These are phyloP conservation scores for Horisme vitalbata DNA, from an alignment of 2,888 invertebrate genomes.

Conservation along the genomic window DNA sequence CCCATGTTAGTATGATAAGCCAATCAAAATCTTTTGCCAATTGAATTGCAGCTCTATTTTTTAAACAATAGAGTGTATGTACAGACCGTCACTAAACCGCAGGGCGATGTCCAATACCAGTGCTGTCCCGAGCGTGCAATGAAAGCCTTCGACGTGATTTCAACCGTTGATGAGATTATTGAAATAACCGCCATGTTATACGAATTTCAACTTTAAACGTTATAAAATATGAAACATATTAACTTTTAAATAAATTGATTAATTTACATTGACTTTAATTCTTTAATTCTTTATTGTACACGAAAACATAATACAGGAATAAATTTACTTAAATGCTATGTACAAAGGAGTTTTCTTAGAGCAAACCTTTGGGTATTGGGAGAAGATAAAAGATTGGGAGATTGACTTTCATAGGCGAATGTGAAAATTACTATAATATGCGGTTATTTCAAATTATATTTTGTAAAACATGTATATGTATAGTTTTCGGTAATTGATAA, in stretches of 20 bases:
- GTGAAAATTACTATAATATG: neutral
- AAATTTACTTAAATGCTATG: no score
- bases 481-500: neutral
- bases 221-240: no score
- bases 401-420: no score
- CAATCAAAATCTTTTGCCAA: slow-evolving; percentile 21
- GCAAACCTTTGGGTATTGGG: no score
- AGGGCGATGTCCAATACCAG: slow-evolving; percentile 49
- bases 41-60: slow-evolving; percentile 30
- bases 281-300: no score
- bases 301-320: no score
- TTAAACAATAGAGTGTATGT: slow-evolving; percentile 36
- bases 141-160: slow-evolving; percentile 51
- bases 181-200: slow-evolving; percentile 7
- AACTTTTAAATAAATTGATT: no score
- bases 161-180: slow-evolving; percentile 15
- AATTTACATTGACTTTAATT: no score
- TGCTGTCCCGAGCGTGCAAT: slow-evolving; percentile 55
- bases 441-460: neutral
- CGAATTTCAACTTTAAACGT: no score
- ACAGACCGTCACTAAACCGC: slow-evolving; percentile 61
- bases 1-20: slow-evolving; percentile 25
- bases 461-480: no score
- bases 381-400: no score
- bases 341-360: no score